phyloP scores from a whole-genome alignment of 2,113 vertebrate species.

The Hydrolagus affinis region DNA sequence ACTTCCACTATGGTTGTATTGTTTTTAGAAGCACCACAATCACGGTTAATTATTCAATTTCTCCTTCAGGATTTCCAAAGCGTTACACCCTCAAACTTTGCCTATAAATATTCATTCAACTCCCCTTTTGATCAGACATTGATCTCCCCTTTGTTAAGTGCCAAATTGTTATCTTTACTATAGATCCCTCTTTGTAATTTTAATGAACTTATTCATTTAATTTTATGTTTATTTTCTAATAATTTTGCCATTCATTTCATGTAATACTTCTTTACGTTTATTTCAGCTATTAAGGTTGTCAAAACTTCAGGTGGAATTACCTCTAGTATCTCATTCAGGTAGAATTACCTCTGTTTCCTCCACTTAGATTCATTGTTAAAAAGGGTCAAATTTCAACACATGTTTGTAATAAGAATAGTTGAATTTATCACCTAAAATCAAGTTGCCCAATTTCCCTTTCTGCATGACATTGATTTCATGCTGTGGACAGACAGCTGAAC shows the following conservation, averaged over 20 bases:
- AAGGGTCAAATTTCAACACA: background rate
- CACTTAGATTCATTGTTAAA: background rate
- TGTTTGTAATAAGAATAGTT: conserved; percentile 35
- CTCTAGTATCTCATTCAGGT: background rate
- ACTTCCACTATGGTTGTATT: background rate
- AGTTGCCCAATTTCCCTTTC: conserved; percentile 36
- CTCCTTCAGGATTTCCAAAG: background rate
- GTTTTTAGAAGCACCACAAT: background rate
- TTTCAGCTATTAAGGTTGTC: background rate
- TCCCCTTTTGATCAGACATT: no score
- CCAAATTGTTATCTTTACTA: background rate
- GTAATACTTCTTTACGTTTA: background rate
- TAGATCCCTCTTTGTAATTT: background rate
- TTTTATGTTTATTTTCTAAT: background rate
- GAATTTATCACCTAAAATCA: conserved; percentile 35
- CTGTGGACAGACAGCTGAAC: conserved; percentile 53
- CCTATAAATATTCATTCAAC: background rate
- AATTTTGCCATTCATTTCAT: background rate
- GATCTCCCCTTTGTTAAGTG: background rate
- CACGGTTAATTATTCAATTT: conserved; percentile 4
- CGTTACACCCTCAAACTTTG: background rate
- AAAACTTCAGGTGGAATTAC: background rate
- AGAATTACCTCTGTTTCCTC: background rate
- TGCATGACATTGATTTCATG: conserved; percentile 36
- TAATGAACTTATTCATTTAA: background rate